Base-by-base conservation (phyloP, 2,888 invertebrate species). In the Minunthozetes semirufus region DNA sequence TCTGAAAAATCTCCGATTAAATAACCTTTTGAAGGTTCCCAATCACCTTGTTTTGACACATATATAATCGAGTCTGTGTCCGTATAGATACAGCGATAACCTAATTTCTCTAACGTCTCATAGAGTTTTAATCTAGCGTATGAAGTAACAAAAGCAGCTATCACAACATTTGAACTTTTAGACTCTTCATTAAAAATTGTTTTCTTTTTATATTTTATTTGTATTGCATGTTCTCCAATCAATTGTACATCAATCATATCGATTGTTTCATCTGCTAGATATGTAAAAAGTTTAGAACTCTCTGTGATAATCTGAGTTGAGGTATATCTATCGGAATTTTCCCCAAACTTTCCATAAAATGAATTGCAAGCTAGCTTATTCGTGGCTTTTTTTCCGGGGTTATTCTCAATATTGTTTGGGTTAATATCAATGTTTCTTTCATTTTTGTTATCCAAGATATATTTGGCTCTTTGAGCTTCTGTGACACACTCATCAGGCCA, bases 21-120 rank as follows among this genome's bases (percentile, higher is more conserved):
- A 72, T 80, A 79, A 29, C 81, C 82, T 0, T 79, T 76, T 15
- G 78, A 76, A n/a, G 80, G 80, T 77, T 77, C n/a, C 8, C 17
- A 73, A 75, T 74, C 77, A 38, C 38, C 76, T 25, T 13, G 46
- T 42, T 59, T 42, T 2, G 72, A 63, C 9, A 78, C 76, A 73
- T 79, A 82, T 50, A 83, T 80, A 6, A 82, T 79, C 1, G 80
- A 80, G 75, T 83, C 82, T 0, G 83, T 83, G 68, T 83, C 82
- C 71, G 77, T 81, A 77, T 83, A 83, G 15, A 83, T 73, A 9
- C 80, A 80, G 13, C 81, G 66, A 50, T 78, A 71, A 4, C 78
- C 80, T 6, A 83, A 76, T 19, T 74, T 74, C 9, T 82, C 79
- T 4, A 84, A 75, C 38, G 80, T 80, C 3, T 73, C 68, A 73